Conservation (phyloP, 1,140 invertebrate genomes). For the Drosophila ogumai region DNA sequence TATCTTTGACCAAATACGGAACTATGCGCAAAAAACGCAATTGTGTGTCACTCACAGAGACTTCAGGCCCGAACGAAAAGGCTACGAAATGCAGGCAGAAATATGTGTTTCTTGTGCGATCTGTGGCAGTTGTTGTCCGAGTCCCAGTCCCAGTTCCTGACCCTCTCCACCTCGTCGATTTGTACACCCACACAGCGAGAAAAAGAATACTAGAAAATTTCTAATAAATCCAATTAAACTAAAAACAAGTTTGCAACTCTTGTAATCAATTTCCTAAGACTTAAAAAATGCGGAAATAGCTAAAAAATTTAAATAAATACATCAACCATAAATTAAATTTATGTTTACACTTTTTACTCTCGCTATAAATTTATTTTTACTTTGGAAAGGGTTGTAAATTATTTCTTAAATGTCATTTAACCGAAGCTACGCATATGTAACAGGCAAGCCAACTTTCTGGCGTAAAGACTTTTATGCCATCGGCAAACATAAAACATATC, state of each 20-base stretch:
- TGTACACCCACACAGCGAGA: conserved; percentile 2
- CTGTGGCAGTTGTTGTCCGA: conserved; percentile 58
- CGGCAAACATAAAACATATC: conserved; percentile 10
- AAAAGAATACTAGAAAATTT: not conserved
- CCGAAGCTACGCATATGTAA: not conserved
- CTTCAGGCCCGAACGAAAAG: conserved; percentile 56
- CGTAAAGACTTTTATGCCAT: not conserved
- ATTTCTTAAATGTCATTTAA: not conserved
- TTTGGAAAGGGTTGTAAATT: conserved; percentile 1
- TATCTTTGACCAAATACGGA: conserved; percentile 83
- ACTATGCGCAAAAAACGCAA: conserved; percentile 78
- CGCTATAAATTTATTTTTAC: not conserved
- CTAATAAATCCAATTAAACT: too few species aligned
- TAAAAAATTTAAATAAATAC: not conserved
- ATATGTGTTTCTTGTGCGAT: conserved; percentile 74
- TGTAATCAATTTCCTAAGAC: not conserved
- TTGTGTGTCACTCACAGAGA: conserved; percentile 79
- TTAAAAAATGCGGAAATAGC: not conserved
- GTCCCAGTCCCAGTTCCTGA: conserved; percentile 42
- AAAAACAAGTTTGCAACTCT: too few species aligned
- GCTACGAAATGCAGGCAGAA: conserved; percentile 46
- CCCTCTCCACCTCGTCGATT: conserved; percentile 7
- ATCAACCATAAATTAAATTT: not conserved
- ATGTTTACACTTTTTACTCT: not conserved
- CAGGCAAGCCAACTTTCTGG: not conserved